Percentiles rank a stretch among this genome's conserved stretches.
phyloP scores from a whole-genome alignment of 1,140 invertebrate species.

The Cydia strobilella region DNA sequence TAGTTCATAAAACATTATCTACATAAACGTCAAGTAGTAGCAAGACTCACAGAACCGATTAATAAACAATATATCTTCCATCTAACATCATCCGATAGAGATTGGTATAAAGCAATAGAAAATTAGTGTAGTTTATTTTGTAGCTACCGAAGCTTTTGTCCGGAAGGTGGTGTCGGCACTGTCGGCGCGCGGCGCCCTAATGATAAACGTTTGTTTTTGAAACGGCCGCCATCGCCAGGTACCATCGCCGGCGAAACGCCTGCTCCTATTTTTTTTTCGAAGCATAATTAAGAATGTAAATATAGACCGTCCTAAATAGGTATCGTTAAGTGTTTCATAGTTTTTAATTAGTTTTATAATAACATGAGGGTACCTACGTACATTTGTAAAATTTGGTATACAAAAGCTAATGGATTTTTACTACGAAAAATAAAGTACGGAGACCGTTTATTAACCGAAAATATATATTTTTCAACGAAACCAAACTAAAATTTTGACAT shows the following conservation, averaged over 20 bases:
- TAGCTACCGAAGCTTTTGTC: slow-evolving; percentile 63
- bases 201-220: slow-evolving; percentile 76
- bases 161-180: slow-evolving; percentile 41
- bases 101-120: slow-evolving; percentile 52
- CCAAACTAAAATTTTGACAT: background rate
- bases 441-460: background rate
- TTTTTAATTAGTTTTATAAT: slow-evolving; percentile 15
- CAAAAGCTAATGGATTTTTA: background rate
- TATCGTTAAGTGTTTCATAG: slow-evolving; percentile 14
- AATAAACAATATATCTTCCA: slow-evolving; percentile 27
- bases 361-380: background rate
- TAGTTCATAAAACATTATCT: background rate
- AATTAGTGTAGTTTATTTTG: slow-evolving; percentile 64
- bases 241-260: slow-evolving; percentile 51
- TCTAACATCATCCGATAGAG: slow-evolving; percentile 24
- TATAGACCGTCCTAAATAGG: slow-evolving; percentile 23
- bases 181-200: too few species aligned
- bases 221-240: slow-evolving; percentile 62
- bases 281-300: slow-evolving; percentile 26
- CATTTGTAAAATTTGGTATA: background rate
- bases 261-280: slow-evolving; percentile 36
- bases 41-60: slow-evolving; percentile 16
- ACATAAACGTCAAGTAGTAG: background rate
- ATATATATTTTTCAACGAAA: background rate
- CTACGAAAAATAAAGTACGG: background rate